Percentiles rank a stretch among this genome's conserved stretches.
Evolutionary conservation across 1,140 invertebrate genomes (phyloP).

Genomic region (Acyrthosiphon pisum): DNA sequence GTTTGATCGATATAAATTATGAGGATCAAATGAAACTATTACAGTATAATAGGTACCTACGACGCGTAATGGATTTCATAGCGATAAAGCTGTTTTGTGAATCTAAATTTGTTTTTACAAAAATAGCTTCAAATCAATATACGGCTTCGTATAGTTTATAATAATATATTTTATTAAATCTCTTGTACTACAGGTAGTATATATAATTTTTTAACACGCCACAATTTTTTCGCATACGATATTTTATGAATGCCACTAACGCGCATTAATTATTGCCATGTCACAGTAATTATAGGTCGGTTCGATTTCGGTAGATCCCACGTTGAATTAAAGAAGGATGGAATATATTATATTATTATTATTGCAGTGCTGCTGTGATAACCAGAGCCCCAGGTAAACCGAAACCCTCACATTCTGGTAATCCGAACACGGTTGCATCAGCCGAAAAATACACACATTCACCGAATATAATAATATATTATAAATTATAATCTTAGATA

Average conservation of each 20-base stretch:
- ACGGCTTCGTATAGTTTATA: not conserved
- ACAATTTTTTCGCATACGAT: not conserved
- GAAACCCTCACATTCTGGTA: not conserved
- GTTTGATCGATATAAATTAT: too few species aligned
- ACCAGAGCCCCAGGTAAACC: not conserved
- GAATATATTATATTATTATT: not conserved
- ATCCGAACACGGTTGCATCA: not conserved
- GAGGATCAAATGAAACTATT: not conserved
- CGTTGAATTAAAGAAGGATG: not conserved
- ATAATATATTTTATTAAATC: not conserved
- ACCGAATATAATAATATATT: not conserved
- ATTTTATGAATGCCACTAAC: not conserved
- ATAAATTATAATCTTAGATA: conserved; percentile 10
- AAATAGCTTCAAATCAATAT: not conserved
- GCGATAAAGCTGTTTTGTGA: too few species aligned
- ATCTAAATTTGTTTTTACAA: too few species aligned
- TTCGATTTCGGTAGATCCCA: not conserved
- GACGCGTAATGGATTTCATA: not conserved
- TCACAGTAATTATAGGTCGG: not conserved
- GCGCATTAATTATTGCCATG: not conserved
- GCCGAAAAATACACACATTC: not conserved
- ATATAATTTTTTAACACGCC: not conserved
- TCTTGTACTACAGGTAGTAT: not conserved
- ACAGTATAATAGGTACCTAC: too few species aligned
- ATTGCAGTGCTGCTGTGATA: not conserved